Evolutionary conservation across 1,140 invertebrate species (phyloP).

Genomic region (Hyles vespertilio): DNA sequence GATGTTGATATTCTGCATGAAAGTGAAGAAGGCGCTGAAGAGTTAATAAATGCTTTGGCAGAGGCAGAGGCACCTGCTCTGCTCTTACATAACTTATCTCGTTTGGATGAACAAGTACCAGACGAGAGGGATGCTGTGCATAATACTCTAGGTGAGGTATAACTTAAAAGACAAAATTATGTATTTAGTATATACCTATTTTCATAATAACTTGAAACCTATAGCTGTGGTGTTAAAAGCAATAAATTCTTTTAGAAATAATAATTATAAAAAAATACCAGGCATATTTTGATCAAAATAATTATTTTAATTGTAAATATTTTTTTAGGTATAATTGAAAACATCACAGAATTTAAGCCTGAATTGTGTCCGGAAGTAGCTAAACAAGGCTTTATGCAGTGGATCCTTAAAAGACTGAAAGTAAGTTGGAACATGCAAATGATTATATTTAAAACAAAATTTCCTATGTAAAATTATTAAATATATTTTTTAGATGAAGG

Average conservation of each 20-base stretch:
- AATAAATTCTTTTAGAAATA: conserved; percentile 3
- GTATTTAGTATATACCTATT: too few relatives aligned
- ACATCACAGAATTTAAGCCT: conserved; percentile 92
- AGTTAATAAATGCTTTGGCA: conserved; percentile 86
- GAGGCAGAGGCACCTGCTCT: conserved; percentile 94
- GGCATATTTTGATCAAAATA: neutral
- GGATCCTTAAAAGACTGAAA: conserved; percentile 94
- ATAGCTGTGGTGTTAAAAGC: too few relatives aligned
- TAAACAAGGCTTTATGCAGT: conserved; percentile 93
- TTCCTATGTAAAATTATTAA: conserved; percentile 3
- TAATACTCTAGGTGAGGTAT: conserved; percentile 87
- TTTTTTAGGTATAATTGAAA: conserved; percentile 88
- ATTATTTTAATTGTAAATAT: too few relatives aligned
- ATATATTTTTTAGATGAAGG: conserved; percentile 72
- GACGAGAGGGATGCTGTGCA: conserved; percentile 98
- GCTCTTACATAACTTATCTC: conserved; percentile 93
- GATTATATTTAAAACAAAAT: conserved; percentile 13
- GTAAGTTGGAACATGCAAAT: conserved; percentile 30
- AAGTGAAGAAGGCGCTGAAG: conserved; percentile 87
- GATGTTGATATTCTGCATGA: conserved; percentile 97
- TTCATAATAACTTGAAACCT: too few relatives aligned
- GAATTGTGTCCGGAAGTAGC: conserved; percentile 89
- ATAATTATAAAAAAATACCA: too few relatives aligned
- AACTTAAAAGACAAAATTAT: too few relatives aligned
- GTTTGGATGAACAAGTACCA: conserved; percentile 94